These are phyloP conservation scores for Vanessa tameamea DNA, from an alignment of 1,140 invertebrate genomes.

Conservation along the genomic window DNA sequence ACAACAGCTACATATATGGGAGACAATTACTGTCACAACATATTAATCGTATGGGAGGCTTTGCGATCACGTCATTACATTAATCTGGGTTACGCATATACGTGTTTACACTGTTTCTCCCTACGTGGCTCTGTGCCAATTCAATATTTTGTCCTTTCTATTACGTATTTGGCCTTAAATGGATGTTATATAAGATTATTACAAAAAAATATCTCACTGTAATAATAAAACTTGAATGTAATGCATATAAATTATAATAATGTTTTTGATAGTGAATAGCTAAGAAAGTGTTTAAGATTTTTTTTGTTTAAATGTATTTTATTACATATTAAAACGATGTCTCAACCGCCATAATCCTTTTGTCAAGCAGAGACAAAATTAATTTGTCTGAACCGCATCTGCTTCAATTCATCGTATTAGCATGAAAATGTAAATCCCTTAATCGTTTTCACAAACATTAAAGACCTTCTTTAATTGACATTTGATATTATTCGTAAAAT, in stretches of 20 bases:
- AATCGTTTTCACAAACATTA: no score
- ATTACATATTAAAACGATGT: neutral
- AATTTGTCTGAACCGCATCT: neutral
- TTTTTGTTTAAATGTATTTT: neutral
- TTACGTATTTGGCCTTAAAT: neutral
- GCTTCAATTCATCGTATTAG: neutral
- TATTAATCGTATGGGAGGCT: neutral
- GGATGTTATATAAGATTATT: neutral
- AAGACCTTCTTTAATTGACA: no score
- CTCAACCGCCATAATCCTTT: neutral
- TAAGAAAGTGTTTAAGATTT: neutral
- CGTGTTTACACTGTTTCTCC: conserved; percentile 14
- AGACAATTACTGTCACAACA: neutral
- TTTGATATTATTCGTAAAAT: no score
- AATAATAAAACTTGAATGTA: neutral
- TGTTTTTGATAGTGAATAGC: neutral
- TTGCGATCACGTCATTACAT: conserved; percentile 11
- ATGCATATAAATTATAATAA: neutral
- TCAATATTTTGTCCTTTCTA: conserved; percentile 20
- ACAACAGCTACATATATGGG: neutral
- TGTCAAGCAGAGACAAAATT: neutral
- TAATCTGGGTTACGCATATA: conserved; percentile 13
- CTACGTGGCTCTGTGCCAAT: conserved; percentile 16
- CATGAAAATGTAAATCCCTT: neutral
- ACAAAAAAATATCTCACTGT: neutral